Evolutionary conservation across 2,797 vertebrate genomes (phyloP).

Genomic region (Oryzias dopingdopingensis): DNA sequence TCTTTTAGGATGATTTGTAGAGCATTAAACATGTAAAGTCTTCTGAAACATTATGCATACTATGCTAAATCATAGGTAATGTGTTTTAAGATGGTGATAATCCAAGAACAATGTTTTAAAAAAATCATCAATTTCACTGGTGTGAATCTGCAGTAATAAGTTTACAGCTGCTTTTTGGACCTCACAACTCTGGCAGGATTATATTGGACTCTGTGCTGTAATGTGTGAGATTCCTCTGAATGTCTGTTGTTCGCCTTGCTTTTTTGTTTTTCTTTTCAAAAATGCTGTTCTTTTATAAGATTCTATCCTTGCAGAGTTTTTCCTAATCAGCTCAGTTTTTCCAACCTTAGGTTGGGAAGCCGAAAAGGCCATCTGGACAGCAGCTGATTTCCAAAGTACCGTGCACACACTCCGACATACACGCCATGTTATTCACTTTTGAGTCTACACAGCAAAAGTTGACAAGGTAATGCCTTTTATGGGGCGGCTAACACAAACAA

Average conservation of each 20-base stretch:
- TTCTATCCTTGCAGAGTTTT: conserved; percentile 16
- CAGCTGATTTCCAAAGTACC: conserved; percentile 79
- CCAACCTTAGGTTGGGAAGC: conserved; percentile 27
- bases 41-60: too few species aligned
- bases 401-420: conserved; percentile 51
- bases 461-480: conserved; percentile 77
- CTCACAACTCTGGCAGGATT: background rate
- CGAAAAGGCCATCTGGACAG: conserved; percentile 83
- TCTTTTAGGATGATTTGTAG: too few species aligned
- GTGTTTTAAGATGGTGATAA: too few species aligned
- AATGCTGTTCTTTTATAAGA: background rate
- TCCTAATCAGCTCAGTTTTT: conserved; percentile 32
- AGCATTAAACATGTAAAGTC: too few species aligned
- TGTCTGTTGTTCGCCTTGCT: background rate
- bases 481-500: conserved; percentile 80
- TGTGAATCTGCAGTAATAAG: background rate
- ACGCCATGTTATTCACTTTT: conserved; percentile 32
- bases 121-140: too few species aligned
- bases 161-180: background rate
- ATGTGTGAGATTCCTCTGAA: background rate
- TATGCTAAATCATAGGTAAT: too few species aligned
- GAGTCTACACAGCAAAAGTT: conserved; percentile 34
- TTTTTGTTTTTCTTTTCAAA: too few species aligned
- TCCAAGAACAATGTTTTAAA: too few species aligned
- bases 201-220: background rate